Evolutionary conservation across 2,888 invertebrate genomes (phyloP).

Genomic region (Synergus japonicus): DNA sequence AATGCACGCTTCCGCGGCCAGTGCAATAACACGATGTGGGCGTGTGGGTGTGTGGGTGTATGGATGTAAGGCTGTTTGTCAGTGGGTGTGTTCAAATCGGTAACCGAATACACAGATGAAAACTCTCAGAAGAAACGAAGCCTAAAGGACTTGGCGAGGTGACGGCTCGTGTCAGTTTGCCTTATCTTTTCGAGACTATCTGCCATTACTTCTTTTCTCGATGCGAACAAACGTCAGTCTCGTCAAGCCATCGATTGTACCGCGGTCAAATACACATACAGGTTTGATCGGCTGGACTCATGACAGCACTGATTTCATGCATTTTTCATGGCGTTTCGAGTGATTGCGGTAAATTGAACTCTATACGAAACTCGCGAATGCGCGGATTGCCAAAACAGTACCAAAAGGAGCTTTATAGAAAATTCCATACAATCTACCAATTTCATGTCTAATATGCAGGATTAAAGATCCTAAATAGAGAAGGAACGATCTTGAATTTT

Average conservation of each 20-base stretch:
- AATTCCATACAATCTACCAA: too few relatives aligned
- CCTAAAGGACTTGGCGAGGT: slow-evolving; percentile 61
- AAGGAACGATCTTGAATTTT: not conserved
- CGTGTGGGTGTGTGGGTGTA: not conserved
- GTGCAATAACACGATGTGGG: slow-evolving; percentile 35
- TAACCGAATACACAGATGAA: slow-evolving; percentile 70
- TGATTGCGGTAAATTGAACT: slow-evolving; percentile 5
- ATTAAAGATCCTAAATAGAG: not conserved
- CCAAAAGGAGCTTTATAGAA: not conserved
- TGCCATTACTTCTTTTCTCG: slow-evolving; percentile 69
- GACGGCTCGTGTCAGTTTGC: slow-evolving; percentile 67
- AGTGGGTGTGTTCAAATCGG: slow-evolving; percentile 40
- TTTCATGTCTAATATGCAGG: too few relatives aligned
- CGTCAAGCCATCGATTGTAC: slow-evolving; percentile 46
- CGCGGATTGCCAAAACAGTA: not conserved
- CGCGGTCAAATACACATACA: slow-evolving; percentile 6
- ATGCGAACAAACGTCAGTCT: slow-evolving; percentile 57
- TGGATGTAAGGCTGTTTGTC: too few relatives aligned
- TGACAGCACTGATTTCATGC: slow-evolving; percentile 6
- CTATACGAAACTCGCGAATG: not conserved
- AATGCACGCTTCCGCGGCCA: slow-evolving; percentile 60
- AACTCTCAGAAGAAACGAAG: slow-evolving; percentile 61
- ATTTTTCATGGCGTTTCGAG: slow-evolving; percentile 9
- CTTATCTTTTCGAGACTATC: slow-evolving; percentile 70
- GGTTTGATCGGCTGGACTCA: not conserved